Evolutionary conservation across 1,140 invertebrate species (phyloP).

Genomic region (Ceratina australensis): DNA sequence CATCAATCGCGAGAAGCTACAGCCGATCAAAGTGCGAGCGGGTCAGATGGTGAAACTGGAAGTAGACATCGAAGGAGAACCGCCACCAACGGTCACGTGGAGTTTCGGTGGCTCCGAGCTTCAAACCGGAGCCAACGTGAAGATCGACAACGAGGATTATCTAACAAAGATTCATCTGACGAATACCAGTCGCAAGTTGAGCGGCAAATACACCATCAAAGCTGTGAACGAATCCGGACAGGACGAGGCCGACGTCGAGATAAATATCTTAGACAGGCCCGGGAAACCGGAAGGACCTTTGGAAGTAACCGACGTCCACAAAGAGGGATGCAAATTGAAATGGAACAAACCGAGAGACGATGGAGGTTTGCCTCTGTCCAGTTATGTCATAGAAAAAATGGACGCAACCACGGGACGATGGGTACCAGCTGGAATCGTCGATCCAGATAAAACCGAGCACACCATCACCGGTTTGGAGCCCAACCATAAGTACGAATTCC

Average conservation of each 20-base stretch:
- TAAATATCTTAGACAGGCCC: slow-evolving; percentile 96
- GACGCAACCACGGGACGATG: slow-evolving; percentile 92
- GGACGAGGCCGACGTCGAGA: slow-evolving; percentile 96
- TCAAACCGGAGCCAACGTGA: slow-evolving; percentile 82
- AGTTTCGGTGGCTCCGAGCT: slow-evolving; percentile 86
- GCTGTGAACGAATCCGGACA: slow-evolving; percentile 95
- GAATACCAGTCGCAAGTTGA: slow-evolving; percentile 89
- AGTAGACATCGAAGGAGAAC: slow-evolving; percentile 97
- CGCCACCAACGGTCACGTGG: slow-evolving; percentile 96
- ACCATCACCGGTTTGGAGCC: slow-evolving; percentile 94
- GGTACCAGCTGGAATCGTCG: slow-evolving; percentile 92
- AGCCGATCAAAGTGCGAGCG: slow-evolving; percentile 92
- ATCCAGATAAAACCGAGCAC: slow-evolving; percentile 92
- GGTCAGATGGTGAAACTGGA: slow-evolving; percentile 95
- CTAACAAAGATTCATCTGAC: slow-evolving; percentile 92
- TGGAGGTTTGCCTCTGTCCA: slow-evolving; percentile 94
- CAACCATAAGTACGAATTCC: slow-evolving; percentile 96
- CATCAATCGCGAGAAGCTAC: slow-evolving; percentile 95
- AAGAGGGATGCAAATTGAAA: slow-evolving; percentile 95
- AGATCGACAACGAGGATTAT: slow-evolving; percentile 96
- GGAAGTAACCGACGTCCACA: slow-evolving; percentile 94
- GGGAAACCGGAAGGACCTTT: slow-evolving; percentile 96
- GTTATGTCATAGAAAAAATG: slow-evolving; percentile 96
- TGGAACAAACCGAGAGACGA: slow-evolving; percentile 98
- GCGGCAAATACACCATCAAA: slow-evolving; percentile 94